These are phyloP conservation scores for Nothoprocta pentlandii DNA, from an alignment of 2,113 vertebrate genomes.

Conservation along the genomic window DNA sequence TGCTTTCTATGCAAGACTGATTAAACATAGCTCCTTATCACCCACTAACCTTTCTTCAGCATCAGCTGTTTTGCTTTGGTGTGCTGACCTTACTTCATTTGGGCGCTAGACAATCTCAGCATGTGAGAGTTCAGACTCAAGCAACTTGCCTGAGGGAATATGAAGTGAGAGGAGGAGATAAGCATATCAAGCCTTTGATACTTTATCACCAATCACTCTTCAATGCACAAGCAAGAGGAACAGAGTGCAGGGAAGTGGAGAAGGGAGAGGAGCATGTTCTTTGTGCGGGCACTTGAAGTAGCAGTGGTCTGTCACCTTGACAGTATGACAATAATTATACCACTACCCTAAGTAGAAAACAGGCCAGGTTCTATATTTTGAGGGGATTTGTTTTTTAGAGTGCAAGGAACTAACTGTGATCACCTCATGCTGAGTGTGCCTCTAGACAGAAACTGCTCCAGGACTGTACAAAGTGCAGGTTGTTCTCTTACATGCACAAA, in stretches of 20 bases:
- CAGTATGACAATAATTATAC: background rate
- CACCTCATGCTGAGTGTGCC: background rate
- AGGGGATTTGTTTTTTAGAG: background rate
- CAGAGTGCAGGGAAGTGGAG: background rate
- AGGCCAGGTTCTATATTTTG: background rate
- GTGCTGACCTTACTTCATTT: background rate
- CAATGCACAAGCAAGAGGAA: background rate
- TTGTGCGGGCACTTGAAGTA: background rate
- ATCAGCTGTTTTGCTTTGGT: background rate
- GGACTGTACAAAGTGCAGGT: fast-evolving
- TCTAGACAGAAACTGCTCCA: background rate
- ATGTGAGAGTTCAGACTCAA: background rate
- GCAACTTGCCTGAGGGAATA: background rate
- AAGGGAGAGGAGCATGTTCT: background rate
- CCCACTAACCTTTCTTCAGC: background rate
- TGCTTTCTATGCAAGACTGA: background rate
- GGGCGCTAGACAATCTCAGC: background rate
- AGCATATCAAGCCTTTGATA: background rate
- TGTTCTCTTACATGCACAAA: fast-evolving
- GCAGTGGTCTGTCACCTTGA: background rate
- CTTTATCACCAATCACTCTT: background rate
- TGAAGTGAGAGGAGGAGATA: background rate
- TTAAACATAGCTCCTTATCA: background rate
- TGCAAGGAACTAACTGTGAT: background rate
- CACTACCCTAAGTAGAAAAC: background rate